Percentiles rank a stretch among this genome's conserved stretches.
Evolutionary conservation across 2,113 vertebrate genomes (phyloP).

Genomic region (Amia ocellicauda): DNA sequence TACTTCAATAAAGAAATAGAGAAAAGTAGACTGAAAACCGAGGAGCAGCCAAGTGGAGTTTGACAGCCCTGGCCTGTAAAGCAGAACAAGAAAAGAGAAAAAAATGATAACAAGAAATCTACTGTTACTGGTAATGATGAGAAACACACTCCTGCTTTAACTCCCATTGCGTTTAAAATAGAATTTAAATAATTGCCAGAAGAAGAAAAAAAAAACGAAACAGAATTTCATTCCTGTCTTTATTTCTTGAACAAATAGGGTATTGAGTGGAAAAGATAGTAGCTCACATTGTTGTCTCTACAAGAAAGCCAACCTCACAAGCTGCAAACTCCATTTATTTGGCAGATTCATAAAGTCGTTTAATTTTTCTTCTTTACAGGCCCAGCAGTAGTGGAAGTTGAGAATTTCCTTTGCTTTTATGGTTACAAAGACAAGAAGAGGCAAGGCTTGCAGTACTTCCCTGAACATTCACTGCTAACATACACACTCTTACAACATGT

Average conservation of each 20-base stretch:
- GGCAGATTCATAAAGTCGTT: not conserved
- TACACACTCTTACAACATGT: too few species aligned
- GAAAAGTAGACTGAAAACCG: too few species aligned
- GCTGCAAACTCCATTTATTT: slow-evolving; percentile 1
- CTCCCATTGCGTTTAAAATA: slow-evolving; percentile 22
- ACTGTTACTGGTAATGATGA: slow-evolving; percentile 13
- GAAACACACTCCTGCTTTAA: not conserved
- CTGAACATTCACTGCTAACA: slow-evolving; percentile 6
- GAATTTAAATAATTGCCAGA: slow-evolving; percentile 13
- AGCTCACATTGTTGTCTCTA: slow-evolving; percentile 22
- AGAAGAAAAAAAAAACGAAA: not conserved
- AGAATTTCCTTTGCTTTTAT: slow-evolving; percentile 62
- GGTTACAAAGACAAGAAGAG: slow-evolving; percentile 64
- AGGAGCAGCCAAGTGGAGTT: too few species aligned
- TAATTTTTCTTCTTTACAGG: not conserved
- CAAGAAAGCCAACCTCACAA: slow-evolving; percentile 12
- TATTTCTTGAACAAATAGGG: slow-evolving; percentile 31
- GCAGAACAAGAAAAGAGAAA: slow-evolving; percentile 12
- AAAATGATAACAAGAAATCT: slow-evolving; percentile 7
- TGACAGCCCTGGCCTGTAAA: not conserved
- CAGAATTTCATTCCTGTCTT: slow-evolving; percentile 3
- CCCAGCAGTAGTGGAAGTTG: slow-evolving; percentile 25
- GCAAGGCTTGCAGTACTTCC: slow-evolving; percentile 43
- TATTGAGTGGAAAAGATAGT: slow-evolving; percentile 20
- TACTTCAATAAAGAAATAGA: too few species aligned